Base-by-base conservation (phyloP, 2,888 invertebrate genomes). In the Rotaria sp. region DNA sequence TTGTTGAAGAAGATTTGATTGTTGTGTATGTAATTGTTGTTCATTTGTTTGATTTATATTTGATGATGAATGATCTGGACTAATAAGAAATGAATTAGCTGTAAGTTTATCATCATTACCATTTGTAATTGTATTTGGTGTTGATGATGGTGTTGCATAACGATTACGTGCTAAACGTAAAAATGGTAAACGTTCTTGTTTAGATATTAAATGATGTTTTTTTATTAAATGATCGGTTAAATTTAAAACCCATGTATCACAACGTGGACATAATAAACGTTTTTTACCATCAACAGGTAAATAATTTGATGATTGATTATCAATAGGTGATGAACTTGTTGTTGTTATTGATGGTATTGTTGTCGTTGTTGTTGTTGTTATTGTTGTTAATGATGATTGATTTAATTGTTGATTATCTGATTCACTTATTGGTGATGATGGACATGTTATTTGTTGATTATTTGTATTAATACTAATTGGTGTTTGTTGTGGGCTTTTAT, bases 151-250 rank as follows among this genome's bases (percentile, higher is more conserved):
- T 41, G 80, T 41, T 45, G 45, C 45, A 80, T 80, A 80, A 80
- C 80, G 80, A 45, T 80, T 80, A n/a, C 80, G 41, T 45, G 80
- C 80, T n/a, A 80, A 45, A 15, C 80, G 41, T 45, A 80, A 80
- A 45, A 80, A 80, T 80, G 80, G 80, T 26, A 80, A 41, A 80
- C 80, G 80, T 80, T 80, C 80, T 80, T 80, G 80, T 80, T 80
- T 80, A 13, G 80, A 80, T 45, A 80, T n/a, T 45, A 80, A 15
- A 80, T 80, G 80, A 80, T 80, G 80, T 80, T 80, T 80, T 45
- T 80, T 80, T 24, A 80, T 80, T 45, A 80, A n/a, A 80, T 80
- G 80, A 80, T 80, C 80, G 2, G 80, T 80, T 80, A 80, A 80
- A 80, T 80, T 80, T 45, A 80, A 45, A 3, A 80, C 80, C 80